These are phyloP conservation scores for Folsomia candida DNA, from an alignment of 2,888 invertebrate species.

Conservation along the genomic window DNA sequence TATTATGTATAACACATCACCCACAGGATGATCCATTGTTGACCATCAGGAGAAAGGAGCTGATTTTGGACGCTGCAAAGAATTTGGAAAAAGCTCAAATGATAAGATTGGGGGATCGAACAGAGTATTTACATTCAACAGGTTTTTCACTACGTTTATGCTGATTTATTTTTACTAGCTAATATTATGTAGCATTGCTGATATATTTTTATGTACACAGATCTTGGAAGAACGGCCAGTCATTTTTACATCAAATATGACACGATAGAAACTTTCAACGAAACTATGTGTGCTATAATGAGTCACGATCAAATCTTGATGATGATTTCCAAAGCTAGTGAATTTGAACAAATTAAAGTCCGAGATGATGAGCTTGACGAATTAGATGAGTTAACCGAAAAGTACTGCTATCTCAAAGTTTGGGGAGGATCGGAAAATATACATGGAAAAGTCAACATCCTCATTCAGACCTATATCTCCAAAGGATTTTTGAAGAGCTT, in stretches of 20 bases:
- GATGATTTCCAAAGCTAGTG: conserved; percentile 87
- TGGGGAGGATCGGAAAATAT: conserved; percentile 83
- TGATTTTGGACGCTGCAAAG: conserved; percentile 77
- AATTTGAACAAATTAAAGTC: conserved; percentile 92
- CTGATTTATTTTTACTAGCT: no score
- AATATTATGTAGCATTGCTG: no score
- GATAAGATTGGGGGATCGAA: conserved; percentile 83
- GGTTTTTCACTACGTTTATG: conserved; percentile 49
- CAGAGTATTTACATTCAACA: conserved; percentile 68
- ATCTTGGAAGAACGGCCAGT: conserved; percentile 93
- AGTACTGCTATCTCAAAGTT: conserved; percentile 74
- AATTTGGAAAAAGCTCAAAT: conserved; percentile 87
- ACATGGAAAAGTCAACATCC: conserved; percentile 91
- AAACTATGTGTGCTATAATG: conserved; percentile 75
- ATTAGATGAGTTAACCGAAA: conserved; percentile 70
- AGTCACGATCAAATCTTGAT: conserved; percentile 80
- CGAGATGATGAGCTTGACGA: conserved; percentile 94
- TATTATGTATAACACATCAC: conserved; percentile 55
- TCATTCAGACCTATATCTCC: conserved; percentile 86
- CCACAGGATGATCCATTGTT: conserved; percentile 73
- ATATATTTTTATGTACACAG: conserved; percentile 55
- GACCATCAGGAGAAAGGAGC: conserved; percentile 70
- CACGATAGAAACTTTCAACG: conserved; percentile 90
- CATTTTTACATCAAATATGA: conserved; percentile 96
- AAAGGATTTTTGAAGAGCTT: conserved; percentile 76